Base-by-base conservation (phyloP, 1,140 invertebrate species). In the Gryon sp. region DNA sequence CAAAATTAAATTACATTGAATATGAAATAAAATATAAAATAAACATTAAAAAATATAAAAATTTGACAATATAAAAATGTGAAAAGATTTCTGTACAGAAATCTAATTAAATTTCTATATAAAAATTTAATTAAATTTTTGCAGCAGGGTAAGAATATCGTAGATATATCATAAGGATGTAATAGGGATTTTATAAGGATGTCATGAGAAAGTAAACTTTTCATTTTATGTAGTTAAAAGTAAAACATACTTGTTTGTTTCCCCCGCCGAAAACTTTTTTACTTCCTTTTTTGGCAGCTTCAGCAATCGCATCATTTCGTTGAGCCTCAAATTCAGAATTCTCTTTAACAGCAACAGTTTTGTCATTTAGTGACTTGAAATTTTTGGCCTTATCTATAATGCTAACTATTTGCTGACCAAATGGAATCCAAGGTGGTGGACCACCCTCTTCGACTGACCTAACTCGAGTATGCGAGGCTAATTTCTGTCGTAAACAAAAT, bases 381-480 rank as follows among this genome's bases (percentile, higher is more conserved):
- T 92, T 91, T 69, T 90, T 90, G 68, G 94, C 92, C 69, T 92
- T 88, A 26, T 91, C 86, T 16, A 87, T 83, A 8, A 91, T 87
- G 79, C 91, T 91, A 28, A 93, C 82, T 19, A 93, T 92, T 82
- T 93, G 93, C 80, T 95, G 93, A 0, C 96, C 96, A 90, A 98
- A 97, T 32, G 95, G 93, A 70, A 97, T 95, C 95, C 96, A 98
- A 34, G 93, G 93, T 30, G 95, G 95, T n/a, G 94, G 94, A 1
- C 94, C 93, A 68, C 93, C 93, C 80, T 95, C 92, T 28, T 90
- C 91, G 0, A 92, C 88, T 45, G 87, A 78, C 75, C 89, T 74
- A 26, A 78, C 91, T 87, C 92, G 91, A 70, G 90, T 93, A 79
- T 94, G 93, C 72, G 91, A 92, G 2, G 94, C 92, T 53, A 97